phyloP scores from a whole-genome alignment of 35 echinoderm and acorn worm genomes.

The Strongylocentrotus purpuratus region DNA sequence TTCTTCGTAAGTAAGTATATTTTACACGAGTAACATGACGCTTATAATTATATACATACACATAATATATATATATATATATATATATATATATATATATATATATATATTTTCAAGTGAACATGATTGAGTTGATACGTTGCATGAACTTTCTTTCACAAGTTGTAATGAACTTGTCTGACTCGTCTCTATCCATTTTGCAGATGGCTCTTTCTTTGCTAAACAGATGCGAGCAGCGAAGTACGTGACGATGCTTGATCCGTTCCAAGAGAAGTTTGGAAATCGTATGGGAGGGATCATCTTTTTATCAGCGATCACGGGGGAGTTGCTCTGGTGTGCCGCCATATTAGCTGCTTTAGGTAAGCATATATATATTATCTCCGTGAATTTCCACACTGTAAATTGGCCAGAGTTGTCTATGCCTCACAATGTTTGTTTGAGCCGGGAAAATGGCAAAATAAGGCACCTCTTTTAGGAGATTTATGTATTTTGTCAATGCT shows the following conservation, averaged over 20 bases:
- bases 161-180: neutral
- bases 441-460: no score
- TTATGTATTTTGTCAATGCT: no score
- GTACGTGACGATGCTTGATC: conserved; percentile 85
- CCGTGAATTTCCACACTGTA: no score
- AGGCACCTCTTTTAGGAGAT: no score
- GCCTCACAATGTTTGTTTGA: no score
- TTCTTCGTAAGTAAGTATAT: conserved; percentile 78
- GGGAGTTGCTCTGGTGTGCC: conserved; percentile 76
- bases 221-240: conserved; percentile 64
- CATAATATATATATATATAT: no score
- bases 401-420: no score
- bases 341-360: conserved; percentile 61
- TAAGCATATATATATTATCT: neutral
- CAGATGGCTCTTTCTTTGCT: conserved; percentile 78
- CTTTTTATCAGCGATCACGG: conserved; percentile 69
- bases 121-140: no score
- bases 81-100: no score
- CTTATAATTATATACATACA: no score
- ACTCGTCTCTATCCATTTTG: neutral
- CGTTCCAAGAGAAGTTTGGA: conserved; percentile 81
- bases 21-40: neutral
- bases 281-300: conserved; percentile 75
- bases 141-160: no score
- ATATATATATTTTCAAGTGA: no score